These are phyloP conservation scores for Falco naumanni DNA, from an alignment of 2,797 vertebrate species.

Conservation along the genomic window DNA sequence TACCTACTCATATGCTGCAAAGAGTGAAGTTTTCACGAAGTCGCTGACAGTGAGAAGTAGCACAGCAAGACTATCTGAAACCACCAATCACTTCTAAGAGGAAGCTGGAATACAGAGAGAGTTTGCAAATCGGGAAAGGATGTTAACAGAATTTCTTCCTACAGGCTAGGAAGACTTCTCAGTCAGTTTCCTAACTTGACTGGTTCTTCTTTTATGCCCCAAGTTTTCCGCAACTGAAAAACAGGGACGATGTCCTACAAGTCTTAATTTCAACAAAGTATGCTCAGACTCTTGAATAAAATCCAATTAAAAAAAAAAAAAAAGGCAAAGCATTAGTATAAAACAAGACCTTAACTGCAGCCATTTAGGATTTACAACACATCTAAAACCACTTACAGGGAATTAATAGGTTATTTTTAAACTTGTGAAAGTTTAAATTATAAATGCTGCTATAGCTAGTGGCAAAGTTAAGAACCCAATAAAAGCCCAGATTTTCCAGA, in stretches of 20 bases:
- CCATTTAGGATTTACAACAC: conserved; percentile 35
- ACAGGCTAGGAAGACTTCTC: neutral
- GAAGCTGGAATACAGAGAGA: neutral
- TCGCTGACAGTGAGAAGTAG: neutral
- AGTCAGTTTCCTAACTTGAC: neutral
- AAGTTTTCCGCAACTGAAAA: neutral
- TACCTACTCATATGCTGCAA: neutral
- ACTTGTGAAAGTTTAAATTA: conserved; percentile 41
- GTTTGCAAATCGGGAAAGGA: neutral
- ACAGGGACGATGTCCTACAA: neutral
- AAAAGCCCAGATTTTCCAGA: conserved; percentile 30
- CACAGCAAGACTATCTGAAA: neutral
- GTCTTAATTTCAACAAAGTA: neutral
- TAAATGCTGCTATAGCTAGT: conserved; percentile 5
- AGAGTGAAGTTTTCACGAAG: neutral
- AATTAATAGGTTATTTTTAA: conserved; percentile 56
- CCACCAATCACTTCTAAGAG: neutral
- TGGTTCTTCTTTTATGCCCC: neutral
- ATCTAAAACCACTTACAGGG: conserved; percentile 17
- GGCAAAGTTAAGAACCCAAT: conserved; percentile 33
- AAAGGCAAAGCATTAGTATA: neutral
- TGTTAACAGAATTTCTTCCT: neutral
- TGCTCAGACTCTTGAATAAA: neutral
- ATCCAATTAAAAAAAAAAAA: neutral
- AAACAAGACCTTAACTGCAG: conserved; percentile 39